Percentiles rank a stretch among this genome's conserved stretches.
These are phyloP conservation scores for Uloborus plumipes DNA, from an alignment of 2,888 invertebrate genomes.

Conservation along the genomic window DNA sequence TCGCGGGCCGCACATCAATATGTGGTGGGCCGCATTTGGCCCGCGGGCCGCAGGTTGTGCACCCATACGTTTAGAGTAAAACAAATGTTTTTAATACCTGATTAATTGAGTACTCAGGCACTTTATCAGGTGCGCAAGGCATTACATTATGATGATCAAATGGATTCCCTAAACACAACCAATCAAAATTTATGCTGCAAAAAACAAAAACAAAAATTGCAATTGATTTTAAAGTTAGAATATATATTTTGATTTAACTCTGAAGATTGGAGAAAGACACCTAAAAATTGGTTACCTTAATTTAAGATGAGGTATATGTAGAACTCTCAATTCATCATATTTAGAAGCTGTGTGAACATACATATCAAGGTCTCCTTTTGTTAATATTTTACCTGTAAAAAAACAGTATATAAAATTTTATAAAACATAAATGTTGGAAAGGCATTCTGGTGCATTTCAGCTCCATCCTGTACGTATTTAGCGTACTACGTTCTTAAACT, in stretches of 20 bases:
- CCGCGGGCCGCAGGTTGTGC: too few species aligned
- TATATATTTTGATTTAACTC: not conserved
- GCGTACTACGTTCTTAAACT: too few species aligned
- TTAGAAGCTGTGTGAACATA: constrained; percentile 97
- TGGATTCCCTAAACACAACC: constrained; percentile 93
- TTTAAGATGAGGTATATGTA: constrained; percentile 90
- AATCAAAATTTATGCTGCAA: constrained; percentile 81
- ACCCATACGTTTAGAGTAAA: too few species aligned
- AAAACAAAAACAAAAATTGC: not conserved
- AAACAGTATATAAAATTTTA: constrained; percentile 32
- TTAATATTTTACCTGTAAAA: constrained; percentile 79
- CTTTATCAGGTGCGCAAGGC: constrained; percentile 94
- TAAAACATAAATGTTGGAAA: too few species aligned
- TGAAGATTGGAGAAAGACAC: not conserved
- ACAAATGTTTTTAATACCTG: constrained; percentile 75
- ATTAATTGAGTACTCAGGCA: constrained; percentile 96
- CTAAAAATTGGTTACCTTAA: constrained; percentile 74
- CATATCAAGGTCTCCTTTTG: constrained; percentile 93
- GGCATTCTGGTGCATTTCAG: too few species aligned
- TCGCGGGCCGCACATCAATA: too few species aligned
- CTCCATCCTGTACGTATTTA: too few species aligned
- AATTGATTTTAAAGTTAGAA: not conserved
- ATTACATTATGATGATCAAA: constrained; percentile 96
- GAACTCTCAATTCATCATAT: constrained; percentile 95
- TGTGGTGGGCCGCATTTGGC: too few species aligned